Percentiles rank a stretch among this genome's conserved stretches.
Conservation (phyloP, 2,797 vertebrate species). For the Coracias cyanogaster region DNA sequence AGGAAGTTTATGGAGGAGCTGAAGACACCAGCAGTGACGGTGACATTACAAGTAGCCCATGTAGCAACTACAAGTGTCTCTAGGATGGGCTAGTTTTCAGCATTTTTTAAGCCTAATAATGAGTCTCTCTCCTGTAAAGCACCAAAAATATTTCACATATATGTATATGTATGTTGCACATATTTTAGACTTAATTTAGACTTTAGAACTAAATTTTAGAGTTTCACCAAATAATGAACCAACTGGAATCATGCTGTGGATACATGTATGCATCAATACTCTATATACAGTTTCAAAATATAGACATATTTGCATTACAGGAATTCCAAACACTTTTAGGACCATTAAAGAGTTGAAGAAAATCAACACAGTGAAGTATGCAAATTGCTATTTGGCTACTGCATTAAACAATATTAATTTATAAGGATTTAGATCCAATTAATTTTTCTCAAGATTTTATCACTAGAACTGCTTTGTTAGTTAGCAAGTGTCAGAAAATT, state of each 20-base stretch:
- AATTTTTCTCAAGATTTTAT: constrained; percentile 61
- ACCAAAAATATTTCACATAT: neutral
- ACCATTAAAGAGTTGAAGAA: neutral
- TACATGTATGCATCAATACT: rapidly evolving
- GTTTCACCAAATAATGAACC: neutral
- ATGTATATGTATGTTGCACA: neutral
- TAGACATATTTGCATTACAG: neutral
- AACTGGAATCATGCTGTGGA: neutral
- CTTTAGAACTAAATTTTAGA: neutral
- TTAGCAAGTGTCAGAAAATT: constrained; percentile 52
- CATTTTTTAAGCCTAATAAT: neutral
- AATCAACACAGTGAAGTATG: constrained; percentile 10
- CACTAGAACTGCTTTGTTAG: constrained; percentile 33
- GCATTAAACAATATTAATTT: constrained; percentile 66
- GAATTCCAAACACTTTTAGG: neutral
- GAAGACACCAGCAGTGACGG: neutral
- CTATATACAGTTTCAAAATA: neutral
- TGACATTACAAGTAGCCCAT: neutral
- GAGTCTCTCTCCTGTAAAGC: neutral
- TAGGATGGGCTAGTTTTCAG: neutral
- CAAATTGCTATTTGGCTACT: constrained; percentile 49
- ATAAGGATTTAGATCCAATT: constrained; percentile 70
- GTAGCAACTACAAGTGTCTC: neutral
- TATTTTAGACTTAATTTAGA: neutral
- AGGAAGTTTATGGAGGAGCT: neutral